Evolutionary conservation across 1,140 invertebrate species (phyloP).

Genomic region (Helicoverpa armigera): DNA sequence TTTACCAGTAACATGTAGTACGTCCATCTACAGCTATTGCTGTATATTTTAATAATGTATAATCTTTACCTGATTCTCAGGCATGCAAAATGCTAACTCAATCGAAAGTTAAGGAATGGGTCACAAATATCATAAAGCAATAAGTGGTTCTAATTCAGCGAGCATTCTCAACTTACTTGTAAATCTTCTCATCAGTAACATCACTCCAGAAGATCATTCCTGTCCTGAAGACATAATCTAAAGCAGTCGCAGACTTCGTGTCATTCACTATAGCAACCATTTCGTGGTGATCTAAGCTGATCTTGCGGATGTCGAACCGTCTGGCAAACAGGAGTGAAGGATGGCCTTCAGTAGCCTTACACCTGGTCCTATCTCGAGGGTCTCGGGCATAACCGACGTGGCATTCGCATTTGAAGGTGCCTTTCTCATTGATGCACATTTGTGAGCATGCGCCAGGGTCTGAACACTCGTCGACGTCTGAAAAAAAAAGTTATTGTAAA

Average conservation of each 20-base stretch:
- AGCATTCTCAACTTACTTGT: conserved; percentile 88
- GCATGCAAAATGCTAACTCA: too few species aligned
- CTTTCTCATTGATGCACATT: conserved; percentile 96
- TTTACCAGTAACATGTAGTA: too few species aligned
- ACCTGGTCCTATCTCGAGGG: conserved; percentile 93
- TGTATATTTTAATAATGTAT: too few species aligned
- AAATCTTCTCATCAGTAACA: conserved; percentile 95
- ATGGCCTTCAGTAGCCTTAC: conserved; percentile 95
- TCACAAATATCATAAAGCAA: too few species aligned
- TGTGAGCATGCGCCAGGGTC: conserved; percentile 97
- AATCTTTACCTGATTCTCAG: too few species aligned
- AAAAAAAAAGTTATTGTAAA: conserved; percentile 59
- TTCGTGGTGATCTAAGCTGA: conserved; percentile 95
- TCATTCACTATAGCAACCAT: conserved; percentile 96
- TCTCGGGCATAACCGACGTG: conserved; percentile 94
- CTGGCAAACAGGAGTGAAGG: conserved; percentile 94
- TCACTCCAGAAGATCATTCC: conserved; percentile 99
- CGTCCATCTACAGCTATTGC: too few species aligned
- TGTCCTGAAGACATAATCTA: conserved; percentile 96
- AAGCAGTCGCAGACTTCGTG: conserved; percentile 94
- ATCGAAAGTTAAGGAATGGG: too few species aligned
- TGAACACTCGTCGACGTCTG: conserved; percentile 97
- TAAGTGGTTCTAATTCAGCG: background rate
- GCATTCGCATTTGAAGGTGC: conserved; percentile 97
- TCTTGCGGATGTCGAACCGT: conserved; percentile 95